phyloP scores from a whole-genome alignment of 2,113 vertebrate genomes.

The Sula dactylatra region DNA sequence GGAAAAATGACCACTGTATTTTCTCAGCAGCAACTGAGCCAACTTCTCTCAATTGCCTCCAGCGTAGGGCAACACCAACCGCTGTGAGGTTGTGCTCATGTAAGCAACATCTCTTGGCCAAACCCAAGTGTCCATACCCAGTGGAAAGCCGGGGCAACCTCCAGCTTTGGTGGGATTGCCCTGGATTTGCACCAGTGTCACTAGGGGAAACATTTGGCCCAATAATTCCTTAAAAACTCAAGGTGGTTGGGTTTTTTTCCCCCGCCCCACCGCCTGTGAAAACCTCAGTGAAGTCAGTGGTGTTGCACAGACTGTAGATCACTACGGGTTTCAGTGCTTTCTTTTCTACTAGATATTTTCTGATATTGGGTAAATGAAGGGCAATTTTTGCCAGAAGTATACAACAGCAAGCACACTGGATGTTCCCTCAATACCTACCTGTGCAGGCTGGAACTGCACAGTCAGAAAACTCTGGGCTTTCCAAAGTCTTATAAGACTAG shows the following conservation, averaged over 20 bases:
- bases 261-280: neutral
- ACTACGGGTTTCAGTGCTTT: neutral
- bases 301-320: neutral
- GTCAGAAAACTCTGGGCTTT: neutral
- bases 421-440: fast-evolving
- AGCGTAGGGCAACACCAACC: neutral
- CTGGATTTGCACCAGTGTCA: neutral
- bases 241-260: neutral
- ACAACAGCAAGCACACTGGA: neutral
- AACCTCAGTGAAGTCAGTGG: neutral
- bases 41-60: neutral
- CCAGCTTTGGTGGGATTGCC: neutral
- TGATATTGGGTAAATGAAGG: neutral
- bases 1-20: neutral
- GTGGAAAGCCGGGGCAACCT: neutral
- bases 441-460: neutral
- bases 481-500: neutral
- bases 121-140: neutral
- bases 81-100: neutral
- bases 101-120: neutral
- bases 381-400: too few species aligned
- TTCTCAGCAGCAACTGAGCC: neutral
- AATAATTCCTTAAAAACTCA: neutral
- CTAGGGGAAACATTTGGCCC: neutral
- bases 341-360: neutral